Evolutionary conservation across 2,113 vertebrate species (phyloP).

Genomic region (Ptilorrhoa leucosticta): DNA sequence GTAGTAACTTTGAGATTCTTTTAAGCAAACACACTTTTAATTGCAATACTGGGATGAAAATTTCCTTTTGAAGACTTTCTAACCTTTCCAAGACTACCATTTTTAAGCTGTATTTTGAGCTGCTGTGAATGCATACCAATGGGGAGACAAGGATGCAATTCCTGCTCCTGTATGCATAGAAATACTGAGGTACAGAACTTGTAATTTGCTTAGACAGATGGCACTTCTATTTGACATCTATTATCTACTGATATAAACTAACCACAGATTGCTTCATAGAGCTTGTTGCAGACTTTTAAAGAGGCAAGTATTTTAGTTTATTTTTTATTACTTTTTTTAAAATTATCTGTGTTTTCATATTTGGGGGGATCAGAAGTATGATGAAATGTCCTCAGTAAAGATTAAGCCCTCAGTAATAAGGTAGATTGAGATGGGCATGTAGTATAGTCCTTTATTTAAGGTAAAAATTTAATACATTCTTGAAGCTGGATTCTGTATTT

Average conservation of each 20-base stretch:
- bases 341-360: not conserved
- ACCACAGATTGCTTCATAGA: not conserved
- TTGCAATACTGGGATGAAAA: not conserved
- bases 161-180: not conserved
- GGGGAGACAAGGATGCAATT: not conserved
- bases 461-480: not conserved
- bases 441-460: not conserved
- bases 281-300: not conserved
- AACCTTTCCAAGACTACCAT: not conserved
- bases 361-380: not conserved
- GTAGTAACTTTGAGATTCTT: not conserved
- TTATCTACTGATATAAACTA: not conserved
- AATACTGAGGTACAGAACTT: not conserved
- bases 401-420: not conserved
- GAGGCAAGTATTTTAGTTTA: not conserved
- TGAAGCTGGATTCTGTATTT: not conserved
- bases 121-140: not conserved
- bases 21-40: not conserved
- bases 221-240: not conserved
- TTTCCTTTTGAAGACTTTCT: not conserved
- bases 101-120: not conserved
- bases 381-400: not conserved
- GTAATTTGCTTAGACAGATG: not conserved
- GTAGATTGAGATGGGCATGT: not conserved
- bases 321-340: not conserved